A percentile compares a stretch with the other conserved stretches of the same genome.
These are phyloP conservation scores for Lasioglossum morio DNA, from an alignment of 2,888 invertebrate genomes.

Conservation along the genomic window DNA sequence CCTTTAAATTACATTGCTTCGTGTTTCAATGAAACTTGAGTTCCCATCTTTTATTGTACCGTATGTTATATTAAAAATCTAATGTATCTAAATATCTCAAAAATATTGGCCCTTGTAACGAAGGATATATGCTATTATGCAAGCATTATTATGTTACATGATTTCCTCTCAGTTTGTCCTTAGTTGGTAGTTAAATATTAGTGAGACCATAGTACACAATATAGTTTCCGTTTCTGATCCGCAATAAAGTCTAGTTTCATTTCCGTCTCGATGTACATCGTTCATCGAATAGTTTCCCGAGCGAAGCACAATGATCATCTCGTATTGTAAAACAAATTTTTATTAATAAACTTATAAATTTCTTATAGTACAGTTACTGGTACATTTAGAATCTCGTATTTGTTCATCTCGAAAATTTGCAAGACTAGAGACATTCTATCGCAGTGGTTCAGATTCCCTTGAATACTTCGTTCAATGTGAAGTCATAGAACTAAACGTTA, in stretches of 20 bases:
- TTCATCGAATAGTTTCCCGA: conserved; percentile 25
- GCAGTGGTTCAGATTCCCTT: conserved; percentile 18
- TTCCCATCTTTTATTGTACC: conserved; percentile 38
- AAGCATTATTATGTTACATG: conserved; percentile 36
- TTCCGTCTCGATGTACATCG: not conserved
- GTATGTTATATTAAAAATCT: conserved; percentile 44
- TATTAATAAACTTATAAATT: conserved; percentile 34
- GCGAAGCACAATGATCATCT: conserved; percentile 6
- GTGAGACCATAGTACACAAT: conserved; percentile 14
- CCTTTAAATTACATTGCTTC: conserved; percentile 29
- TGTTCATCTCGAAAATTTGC: conserved; percentile 35
- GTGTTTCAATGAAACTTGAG: conserved; percentile 35
- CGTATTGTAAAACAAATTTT: conserved; percentile 39
- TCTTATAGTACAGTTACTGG: conserved; percentile 35
- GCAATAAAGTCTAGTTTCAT: conserved; percentile 25
- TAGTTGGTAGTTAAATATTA: conserved; percentile 30
- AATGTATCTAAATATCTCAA: conserved; percentile 46
- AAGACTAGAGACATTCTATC: conserved; percentile 56
- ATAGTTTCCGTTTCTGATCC: conserved; percentile 40
- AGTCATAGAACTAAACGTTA: conserved; percentile 10
- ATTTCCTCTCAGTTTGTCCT: conserved; percentile 21
- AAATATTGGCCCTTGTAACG: conserved; percentile 60
- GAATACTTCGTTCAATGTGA: conserved; percentile 29
- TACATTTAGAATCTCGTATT: conserved; percentile 39
- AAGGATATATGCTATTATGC: conserved; percentile 48